phyloP scores from a whole-genome alignment of 2,113 vertebrate species.

The Myocastor coypus region DNA sequence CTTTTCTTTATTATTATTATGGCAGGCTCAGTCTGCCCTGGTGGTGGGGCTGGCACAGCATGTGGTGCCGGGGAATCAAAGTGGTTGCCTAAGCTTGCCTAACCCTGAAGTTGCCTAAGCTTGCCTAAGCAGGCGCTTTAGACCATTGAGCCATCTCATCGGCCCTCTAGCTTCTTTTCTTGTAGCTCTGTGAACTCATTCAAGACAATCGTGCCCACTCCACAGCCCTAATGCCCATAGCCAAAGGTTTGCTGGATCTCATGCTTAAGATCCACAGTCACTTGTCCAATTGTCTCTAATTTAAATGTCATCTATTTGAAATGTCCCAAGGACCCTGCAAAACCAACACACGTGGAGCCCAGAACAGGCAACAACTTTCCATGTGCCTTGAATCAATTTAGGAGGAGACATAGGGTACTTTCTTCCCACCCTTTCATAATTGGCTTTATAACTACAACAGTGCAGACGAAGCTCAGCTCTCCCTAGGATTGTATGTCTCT shows the following conservation, averaged over 20 bases:
- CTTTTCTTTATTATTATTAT: no score
- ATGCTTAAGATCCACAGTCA: background rate
- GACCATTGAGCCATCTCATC: no score
- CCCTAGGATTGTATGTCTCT: accelerated
- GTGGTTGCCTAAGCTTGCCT: no score
- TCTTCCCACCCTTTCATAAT: background rate
- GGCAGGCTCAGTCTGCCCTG: no score
- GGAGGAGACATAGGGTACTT: no score
- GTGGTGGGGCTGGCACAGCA: no score
- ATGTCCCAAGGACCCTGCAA: background rate
- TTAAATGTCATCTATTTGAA: no score
- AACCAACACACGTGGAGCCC: background rate
- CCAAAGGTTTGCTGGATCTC: background rate
- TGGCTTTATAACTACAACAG: background rate
- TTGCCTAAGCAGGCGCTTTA: no score
- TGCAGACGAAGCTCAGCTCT: background rate
- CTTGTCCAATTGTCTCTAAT: background rate
- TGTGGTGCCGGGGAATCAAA: no score
- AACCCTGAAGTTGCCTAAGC: no score
- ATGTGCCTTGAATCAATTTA: background rate
- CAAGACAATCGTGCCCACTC: no score
- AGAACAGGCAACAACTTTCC: background rate
- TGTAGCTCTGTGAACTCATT: no score
- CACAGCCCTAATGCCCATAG: accelerated
- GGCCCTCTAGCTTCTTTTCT: background rate